Conservation (phyloP, 2,797 vertebrate species). For the Poeciliopsis turneri region DNA sequence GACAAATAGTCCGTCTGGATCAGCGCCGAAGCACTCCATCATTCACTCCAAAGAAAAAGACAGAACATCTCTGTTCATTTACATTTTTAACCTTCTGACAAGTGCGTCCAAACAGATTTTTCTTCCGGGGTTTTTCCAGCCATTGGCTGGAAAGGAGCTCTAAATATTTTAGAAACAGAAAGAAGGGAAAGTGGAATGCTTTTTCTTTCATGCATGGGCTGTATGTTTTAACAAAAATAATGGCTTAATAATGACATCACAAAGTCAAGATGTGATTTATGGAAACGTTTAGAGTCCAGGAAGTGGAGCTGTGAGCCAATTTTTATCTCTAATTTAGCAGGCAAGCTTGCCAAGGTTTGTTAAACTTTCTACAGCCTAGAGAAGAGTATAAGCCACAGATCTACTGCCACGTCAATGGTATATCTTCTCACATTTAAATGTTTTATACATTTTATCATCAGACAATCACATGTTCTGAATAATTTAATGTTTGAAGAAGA, state of each 20-base stretch:
- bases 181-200: neutral
- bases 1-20: slow-evolving; percentile 48
- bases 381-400: neutral
- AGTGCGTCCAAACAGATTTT: slow-evolving; percentile 34
- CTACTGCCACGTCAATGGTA: neutral
- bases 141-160: slow-evolving; percentile 28
- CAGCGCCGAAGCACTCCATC: slow-evolving; percentile 51
- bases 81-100: slow-evolving; percentile 38
- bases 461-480: neutral
- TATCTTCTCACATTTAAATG: neutral
- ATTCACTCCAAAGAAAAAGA: slow-evolving; percentile 30
- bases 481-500: neutral
- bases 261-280: slow-evolving; percentile 2
- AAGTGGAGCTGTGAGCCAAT: neutral
- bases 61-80: slow-evolving; percentile 33
- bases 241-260: neutral
- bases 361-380: neutral
- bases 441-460: neutral
- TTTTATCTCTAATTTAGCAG: neutral
- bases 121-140: slow-evolving; percentile 11
- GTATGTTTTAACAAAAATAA: neutral
- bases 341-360: neutral
- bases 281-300: neutral
- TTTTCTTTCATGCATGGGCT: neutral
- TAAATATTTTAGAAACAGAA: slow-evolving; percentile 6